Conservation (phyloP, 2,113 vertebrate species). For the Rhynchopsitta pachyrhyncha region DNA sequence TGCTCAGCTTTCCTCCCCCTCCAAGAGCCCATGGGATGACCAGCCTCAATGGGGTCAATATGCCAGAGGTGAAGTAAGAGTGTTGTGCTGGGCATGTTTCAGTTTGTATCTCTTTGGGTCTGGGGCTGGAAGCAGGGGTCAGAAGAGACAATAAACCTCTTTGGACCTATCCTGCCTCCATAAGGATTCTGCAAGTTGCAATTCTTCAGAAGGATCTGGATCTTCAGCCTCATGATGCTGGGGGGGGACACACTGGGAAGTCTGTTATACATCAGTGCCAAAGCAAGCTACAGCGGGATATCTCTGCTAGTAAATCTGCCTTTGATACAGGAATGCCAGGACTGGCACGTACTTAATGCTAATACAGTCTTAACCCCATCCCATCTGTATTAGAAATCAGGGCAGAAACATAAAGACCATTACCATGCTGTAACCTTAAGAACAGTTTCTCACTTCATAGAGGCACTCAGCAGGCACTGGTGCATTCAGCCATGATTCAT, state of each 20-base stretch:
- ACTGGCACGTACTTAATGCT: neutral
- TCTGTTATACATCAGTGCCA: neutral
- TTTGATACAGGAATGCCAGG: neutral
- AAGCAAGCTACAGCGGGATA: neutral
- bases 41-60: neutral
- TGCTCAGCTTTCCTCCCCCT: neutral
- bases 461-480: neutral
- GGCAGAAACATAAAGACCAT: neutral
- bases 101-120: neutral
- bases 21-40: neutral
- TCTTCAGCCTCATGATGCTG: neutral
- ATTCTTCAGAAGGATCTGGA: neutral
- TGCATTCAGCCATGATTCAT: neutral
- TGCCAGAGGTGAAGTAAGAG: neutral
- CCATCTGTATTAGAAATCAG: neutral
- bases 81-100: accelerated
- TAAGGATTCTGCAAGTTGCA: neutral
- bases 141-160: neutral
- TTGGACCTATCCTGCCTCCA: neutral
- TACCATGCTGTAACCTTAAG: neutral
- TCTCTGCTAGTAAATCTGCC: neutral
- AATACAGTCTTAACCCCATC: neutral
- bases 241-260: neutral
- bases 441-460: neutral
- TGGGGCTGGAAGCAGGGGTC: neutral